phyloP scores from a whole-genome alignment of 2,888 invertebrate genomes.

The Cheiracanthium punctorium region DNA sequence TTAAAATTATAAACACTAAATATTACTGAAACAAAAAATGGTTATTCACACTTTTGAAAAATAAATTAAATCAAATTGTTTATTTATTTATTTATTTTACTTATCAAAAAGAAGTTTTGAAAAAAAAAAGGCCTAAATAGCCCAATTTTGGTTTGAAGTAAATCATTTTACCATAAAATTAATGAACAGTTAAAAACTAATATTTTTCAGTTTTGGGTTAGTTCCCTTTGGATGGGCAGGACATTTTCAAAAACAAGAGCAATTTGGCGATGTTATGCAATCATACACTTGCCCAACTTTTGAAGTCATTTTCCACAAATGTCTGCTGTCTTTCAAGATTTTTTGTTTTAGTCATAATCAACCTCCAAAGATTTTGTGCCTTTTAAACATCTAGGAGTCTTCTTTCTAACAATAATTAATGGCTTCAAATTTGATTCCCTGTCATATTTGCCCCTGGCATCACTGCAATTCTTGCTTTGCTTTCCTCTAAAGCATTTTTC shows the following conservation, averaged over 20 bases:
- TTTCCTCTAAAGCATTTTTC: not conserved
- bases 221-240: not conserved
- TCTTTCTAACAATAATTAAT: not conserved
- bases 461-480: not conserved
- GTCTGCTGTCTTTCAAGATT: not conserved
- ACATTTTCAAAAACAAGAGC: not conserved
- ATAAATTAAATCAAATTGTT: too few relatives aligned
- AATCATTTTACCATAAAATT: too few relatives aligned
- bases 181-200: not conserved
- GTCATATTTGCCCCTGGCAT: not conserved
- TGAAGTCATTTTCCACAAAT: not conserved
- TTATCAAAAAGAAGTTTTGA: too few relatives aligned
- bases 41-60: too few relatives aligned
- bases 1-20: too few relatives aligned
- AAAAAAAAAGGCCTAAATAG: too few relatives aligned
- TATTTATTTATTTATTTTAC: too few relatives aligned
- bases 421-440: not conserved
- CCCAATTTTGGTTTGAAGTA: too few relatives aligned
- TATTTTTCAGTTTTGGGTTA: not conserved
- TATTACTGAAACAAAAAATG: too few relatives aligned
- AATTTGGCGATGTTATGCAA: not conserved
- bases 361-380: not conserved
- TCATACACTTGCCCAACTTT: not conserved
- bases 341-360: not conserved
- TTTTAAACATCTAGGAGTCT: not conserved